Conservation (phyloP, 2,888 invertebrate species). For the Blomia tropicalis region DNA sequence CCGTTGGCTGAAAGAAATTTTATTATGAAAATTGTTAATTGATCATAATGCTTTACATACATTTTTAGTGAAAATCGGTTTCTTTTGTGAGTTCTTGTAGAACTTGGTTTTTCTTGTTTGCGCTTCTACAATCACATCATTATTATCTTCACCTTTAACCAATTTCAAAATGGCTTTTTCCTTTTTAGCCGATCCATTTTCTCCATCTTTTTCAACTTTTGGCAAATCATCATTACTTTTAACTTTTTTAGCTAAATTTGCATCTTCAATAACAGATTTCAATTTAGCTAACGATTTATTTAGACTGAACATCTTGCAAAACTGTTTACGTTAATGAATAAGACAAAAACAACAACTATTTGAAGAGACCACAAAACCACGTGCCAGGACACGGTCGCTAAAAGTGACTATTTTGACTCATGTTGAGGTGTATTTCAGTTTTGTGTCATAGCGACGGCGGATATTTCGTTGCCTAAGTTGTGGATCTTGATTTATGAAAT, state of each 20-base stretch:
- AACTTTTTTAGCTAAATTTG: not conserved
- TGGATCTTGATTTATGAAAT: constrained; percentile 4
- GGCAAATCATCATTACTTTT: not conserved
- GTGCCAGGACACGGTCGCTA: not conserved
- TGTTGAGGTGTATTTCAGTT: not conserved
- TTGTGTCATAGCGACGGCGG: no score
- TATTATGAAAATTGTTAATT: not conserved
- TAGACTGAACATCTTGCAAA: constrained; percentile 13
- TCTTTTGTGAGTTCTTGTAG: no score
- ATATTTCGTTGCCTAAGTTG: not conserved
- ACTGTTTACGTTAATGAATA: constrained; percentile 18
- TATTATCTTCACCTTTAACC: no score
- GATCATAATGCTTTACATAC: no score
- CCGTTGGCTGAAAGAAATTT: not conserved
- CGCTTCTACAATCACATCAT: not conserved
- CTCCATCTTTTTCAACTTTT: not conserved
- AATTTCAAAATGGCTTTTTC: no score
- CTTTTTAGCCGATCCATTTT: constrained; percentile 1
- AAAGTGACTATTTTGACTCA: not conserved
- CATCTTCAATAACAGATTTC: not conserved
- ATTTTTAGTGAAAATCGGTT: no score
- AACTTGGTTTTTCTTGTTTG: not conserved
- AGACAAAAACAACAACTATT: constrained; percentile 12
- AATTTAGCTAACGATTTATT: constrained; percentile 21
- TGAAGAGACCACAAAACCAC: not conserved